Evolutionary conservation across 2,888 invertebrate genomes (phyloP).

Genomic region (Aphrophora alni): DNA sequence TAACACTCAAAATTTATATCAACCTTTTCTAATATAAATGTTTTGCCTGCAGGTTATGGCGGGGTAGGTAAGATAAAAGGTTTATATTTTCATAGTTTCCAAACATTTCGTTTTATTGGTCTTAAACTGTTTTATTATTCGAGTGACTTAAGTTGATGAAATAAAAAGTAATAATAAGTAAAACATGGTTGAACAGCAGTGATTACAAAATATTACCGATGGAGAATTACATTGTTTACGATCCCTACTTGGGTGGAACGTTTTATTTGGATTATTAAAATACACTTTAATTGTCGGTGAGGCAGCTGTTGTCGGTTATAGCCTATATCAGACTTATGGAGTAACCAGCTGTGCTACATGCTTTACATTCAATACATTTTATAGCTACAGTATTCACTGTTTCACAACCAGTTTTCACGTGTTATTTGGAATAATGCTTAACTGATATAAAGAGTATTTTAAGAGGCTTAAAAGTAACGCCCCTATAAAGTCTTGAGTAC

Average conservation of each 20-base stretch:
- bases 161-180: not conserved
- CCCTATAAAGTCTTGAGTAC: not conserved
- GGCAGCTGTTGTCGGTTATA: not conserved
- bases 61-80: no score
- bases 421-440: not conserved
- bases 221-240: not conserved
- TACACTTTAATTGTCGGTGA: not conserved
- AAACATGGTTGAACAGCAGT: not conserved
- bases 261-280: conserved; percentile 6
- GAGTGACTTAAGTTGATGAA: not conserved
- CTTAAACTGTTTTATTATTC: not conserved
- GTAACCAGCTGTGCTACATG: not conserved
- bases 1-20: no score
- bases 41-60: no score
- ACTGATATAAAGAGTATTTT: not conserved
- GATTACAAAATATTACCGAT: conserved; percentile 9
- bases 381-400: not conserved
- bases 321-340: not conserved
- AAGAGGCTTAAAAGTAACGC: not conserved
- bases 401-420: not conserved
- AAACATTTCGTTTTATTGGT: not conserved
- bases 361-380: not conserved
- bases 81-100: not conserved
- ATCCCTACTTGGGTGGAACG: not conserved
- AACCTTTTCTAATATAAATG: no score